Conservation (phyloP, 1,140 invertebrate species). For the Vanessa tameamea region DNA sequence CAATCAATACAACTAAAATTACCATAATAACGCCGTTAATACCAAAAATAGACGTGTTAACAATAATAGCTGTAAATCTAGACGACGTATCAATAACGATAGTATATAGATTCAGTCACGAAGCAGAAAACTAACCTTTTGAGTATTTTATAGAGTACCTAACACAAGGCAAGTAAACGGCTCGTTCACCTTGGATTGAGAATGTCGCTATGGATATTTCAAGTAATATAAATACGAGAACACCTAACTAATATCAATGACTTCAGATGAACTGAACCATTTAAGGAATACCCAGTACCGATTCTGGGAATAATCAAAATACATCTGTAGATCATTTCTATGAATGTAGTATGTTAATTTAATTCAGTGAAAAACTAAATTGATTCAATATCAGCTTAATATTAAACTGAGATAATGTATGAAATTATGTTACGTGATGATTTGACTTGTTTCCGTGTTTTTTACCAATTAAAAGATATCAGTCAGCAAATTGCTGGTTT, state of each 20-base stretch:
- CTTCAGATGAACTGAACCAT: constrained; percentile 8
- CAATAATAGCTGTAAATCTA: constrained; percentile 50
- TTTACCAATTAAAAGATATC: constrained; percentile 26
- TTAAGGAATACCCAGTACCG: background rate
- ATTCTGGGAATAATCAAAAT: constrained; percentile 7
- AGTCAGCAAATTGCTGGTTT: constrained; percentile 21
- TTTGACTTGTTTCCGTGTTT: constrained; percentile 21
- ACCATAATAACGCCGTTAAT: constrained; percentile 40
- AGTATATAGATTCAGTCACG: constrained; percentile 64
- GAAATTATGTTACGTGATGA: constrained; percentile 23
- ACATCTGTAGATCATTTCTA: background rate
- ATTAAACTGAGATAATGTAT: background rate
- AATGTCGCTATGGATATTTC: constrained; percentile 60
- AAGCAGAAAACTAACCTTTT: constrained; percentile 64
- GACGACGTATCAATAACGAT: constrained; percentile 52
- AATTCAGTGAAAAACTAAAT: background rate
- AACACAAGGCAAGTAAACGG: constrained; percentile 62
- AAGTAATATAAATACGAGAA: constrained; percentile 30
- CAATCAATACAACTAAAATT: constrained; percentile 40
- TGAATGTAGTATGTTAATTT: no score
- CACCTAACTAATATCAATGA: constrained; percentile 27
- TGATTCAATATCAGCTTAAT: background rate
- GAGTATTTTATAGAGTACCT: constrained; percentile 56
- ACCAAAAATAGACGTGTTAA: constrained; percentile 45
- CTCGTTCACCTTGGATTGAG: constrained; percentile 66